Evolutionary conservation across 1,140 invertebrate genomes (phyloP), one percentile per base, ranked within the genome.

Genomic region (Asbolus verrucosus): DNA sequence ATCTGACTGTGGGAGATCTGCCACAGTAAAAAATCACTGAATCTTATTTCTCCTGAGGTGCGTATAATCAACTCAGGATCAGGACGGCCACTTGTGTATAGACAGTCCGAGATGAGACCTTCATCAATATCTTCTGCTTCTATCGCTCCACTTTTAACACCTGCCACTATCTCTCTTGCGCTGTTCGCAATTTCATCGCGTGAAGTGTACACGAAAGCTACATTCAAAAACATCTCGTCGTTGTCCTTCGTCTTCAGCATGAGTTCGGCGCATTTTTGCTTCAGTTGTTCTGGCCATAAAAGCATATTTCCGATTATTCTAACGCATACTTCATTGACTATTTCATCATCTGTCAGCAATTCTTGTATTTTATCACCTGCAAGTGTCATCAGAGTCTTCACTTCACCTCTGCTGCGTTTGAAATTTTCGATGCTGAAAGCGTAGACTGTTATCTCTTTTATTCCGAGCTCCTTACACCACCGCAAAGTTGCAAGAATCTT

Each of bases 351-450:
- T 73, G 93, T 84, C 46, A 99, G 78, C 15, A 99, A 82, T 73
- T 88, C 84, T 77, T 87, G 78, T 81, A 99, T 98, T 81, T 99
- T 99, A 76, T 97, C 88, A 73, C 87, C 85, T 0, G 96, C 93
- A 65, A 99, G 83, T 73, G 94, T 87, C 89, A 99, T 91, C 1
- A 99, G 83, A 14, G 87, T 89, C 75, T 94, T 87, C 0, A 99
- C 96, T 87, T 99, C 98, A 69, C 97, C 92, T 80, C 90, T 81
- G 54, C 88, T 92, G 65, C 98, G 85, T 84, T 98, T 98, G 78
- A 99, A 99, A 83, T 99, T 99, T 85, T 99, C 98, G 81, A 99
- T 98, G 81, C 97, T 98, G 77, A 99, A 99, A 24, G 98, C 97
- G 86, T 98, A 99, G 6, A 99, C 94, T 5, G 98, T 99, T 0